These are phyloP conservation scores for Brachyrhaphis roseni DNA, from an alignment of 2,797 vertebrate genomes.

Conservation along the genomic window DNA sequence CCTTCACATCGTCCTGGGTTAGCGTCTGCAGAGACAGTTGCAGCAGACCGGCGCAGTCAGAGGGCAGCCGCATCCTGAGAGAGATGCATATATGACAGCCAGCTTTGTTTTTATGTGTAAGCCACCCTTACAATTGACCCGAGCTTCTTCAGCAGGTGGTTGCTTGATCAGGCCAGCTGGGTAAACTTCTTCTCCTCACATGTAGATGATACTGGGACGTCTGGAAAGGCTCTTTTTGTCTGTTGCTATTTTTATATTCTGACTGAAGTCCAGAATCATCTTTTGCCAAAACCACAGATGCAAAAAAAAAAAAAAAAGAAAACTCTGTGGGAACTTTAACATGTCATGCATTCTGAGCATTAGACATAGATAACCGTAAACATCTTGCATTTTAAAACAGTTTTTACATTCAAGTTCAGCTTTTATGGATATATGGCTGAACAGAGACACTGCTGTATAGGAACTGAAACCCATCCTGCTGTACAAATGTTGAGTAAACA, in stretches of 20 bases:
- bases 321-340: background rate
- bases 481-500: conserved; percentile 59
- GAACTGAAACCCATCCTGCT: conserved; percentile 37
- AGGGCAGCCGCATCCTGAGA: conserved; percentile 18
- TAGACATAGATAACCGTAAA: background rate
- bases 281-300: background rate
- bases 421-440: conserved; percentile 1
- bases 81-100: conserved; percentile 1
- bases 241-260: conserved; percentile 10
- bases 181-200: conserved; percentile 25
- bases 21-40: conserved; percentile 47
- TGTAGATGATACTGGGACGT: conserved; percentile 19
- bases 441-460: conserved; percentile 10
- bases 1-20: conserved; percentile 22
- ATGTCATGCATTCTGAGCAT: background rate
- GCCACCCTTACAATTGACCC: conserved; percentile 10
- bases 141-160: conserved; percentile 39
- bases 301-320: background rate
- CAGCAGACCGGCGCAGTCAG: conserved; percentile 30
- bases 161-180: conserved; percentile 40
- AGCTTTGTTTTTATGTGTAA: conserved; percentile 18
- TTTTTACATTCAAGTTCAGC: background rate
- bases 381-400: background rate
- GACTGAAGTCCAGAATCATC: conserved; percentile 8
- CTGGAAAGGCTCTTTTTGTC: conserved; percentile 5